Percentiles rank a stretch among this genome's conserved stretches.
Conservation (phyloP, 1,140 invertebrate species). For the Drosophila nebulosa region DNA sequence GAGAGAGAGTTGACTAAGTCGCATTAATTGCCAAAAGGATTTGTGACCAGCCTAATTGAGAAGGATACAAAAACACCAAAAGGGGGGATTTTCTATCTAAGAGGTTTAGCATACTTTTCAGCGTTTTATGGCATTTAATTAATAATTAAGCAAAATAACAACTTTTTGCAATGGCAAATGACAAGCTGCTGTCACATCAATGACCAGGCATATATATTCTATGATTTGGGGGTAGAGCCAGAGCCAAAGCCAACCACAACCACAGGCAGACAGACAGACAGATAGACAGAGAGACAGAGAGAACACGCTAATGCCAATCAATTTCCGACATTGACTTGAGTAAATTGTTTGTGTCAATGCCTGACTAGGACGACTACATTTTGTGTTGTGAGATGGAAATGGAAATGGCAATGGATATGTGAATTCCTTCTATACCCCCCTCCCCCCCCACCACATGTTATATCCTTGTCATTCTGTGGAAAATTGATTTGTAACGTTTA, state of each 20-base stretch:
- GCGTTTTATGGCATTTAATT: conserved; percentile 26
- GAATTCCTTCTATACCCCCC: neutral
- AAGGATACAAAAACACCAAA: neutral
- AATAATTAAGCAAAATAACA: conserved; percentile 38
- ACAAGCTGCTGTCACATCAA: conserved; percentile 68
- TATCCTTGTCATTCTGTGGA: conserved; percentile 33
- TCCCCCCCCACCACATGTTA: too few species aligned
- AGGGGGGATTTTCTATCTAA: too few species aligned
- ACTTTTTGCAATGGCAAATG: conserved; percentile 13
- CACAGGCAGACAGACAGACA: neutral
- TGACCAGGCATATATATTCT: conserved; percentile 54
- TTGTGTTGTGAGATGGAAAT: neutral
- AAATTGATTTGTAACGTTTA: conserved; percentile 79
- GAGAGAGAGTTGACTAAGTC: conserved; percentile 48
- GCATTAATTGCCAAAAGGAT: conserved; percentile 51
- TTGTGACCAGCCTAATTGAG: conserved; percentile 29
- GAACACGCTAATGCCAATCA: conserved; percentile 70
- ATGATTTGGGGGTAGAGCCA: too few species aligned
- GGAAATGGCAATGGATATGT: neutral
- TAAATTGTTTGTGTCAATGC: conserved; percentile 70
- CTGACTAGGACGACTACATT: neutral
- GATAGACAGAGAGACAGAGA: conserved; percentile 20
- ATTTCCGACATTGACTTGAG: conserved; percentile 44
- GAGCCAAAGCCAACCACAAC: neutral
- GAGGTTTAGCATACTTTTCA: conserved; percentile 46